Evolutionary conservation across 2,113 vertebrate species (phyloP).

Genomic region (Pterocles orientalis): DNA sequence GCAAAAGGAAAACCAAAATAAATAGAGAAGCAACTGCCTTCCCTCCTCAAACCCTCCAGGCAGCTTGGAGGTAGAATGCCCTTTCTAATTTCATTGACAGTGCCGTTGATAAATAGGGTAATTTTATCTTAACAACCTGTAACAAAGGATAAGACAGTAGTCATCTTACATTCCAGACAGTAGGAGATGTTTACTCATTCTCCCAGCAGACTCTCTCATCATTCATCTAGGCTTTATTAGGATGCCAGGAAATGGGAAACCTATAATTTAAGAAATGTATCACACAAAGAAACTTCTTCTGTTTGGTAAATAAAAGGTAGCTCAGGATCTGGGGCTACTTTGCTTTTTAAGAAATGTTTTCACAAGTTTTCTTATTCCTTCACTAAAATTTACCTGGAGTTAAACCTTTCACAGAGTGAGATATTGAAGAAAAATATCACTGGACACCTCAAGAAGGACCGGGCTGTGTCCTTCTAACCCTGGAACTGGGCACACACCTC

Average conservation of each 20-base stretch:
- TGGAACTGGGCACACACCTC: background rate
- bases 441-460: background rate
- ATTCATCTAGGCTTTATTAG: conserved; percentile 71
- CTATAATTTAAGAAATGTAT: conserved; percentile 65
- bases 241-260: conserved; percentile 57
- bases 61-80: conserved; percentile 37
- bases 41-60: background rate
- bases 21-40: conserved; percentile 17
- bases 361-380: background rate
- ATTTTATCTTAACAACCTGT: conserved; percentile 78
- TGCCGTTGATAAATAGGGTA: conserved; percentile 68
- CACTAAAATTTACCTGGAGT: background rate
- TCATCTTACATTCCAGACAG: conserved; percentile 70
- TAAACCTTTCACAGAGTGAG: background rate
- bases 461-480: background rate
- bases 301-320: conserved; percentile 49
- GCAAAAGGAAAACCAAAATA: conserved; percentile 17
- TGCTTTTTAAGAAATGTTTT: background rate
- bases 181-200: conserved; percentile 76
- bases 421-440: background rate
- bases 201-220: conserved; percentile 68
- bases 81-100: conserved; percentile 73
- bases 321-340: background rate
- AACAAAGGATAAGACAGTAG: conserved; percentile 77
- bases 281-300: conserved; percentile 29